Base-by-base conservation (phyloP, 2,113 vertebrate genomes). In the Phocoena sinus region DNA sequence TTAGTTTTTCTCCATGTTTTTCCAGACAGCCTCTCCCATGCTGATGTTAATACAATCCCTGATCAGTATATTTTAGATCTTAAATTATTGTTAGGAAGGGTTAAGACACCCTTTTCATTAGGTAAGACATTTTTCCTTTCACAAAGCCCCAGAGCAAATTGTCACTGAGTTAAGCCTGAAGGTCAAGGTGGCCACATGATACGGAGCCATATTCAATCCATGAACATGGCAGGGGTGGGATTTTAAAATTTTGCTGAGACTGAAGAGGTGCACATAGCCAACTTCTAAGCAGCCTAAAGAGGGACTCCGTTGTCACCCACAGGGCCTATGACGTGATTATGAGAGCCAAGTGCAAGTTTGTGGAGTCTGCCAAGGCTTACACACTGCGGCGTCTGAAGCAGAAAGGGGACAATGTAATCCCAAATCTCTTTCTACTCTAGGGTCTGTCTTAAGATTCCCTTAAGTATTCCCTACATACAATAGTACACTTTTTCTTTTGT, bases 101-200 rank as follows among this genome's bases (percentile, higher is more conserved):
- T 94, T 53, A 97, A 95, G 31, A 73, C 31, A 62, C 86, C 26
- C 38, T 89, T 95, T 91, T 67, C 79, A 14, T 85, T 62, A 25
- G 20, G 5, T 36, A 80, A 91, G 23, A 26, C 7, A 50, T 18
- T 73, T 83, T 89, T 89, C 44, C 60, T 86, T 58, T 94, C 31
- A 63, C 12, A 70, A 50, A 92, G 25, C 17, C 38, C 21, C 58
- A 58, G 58, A 89, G 65, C 50, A 73, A 60, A 80, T 3, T 80
- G 63, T 47, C 13, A 85, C 56, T 71, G 17, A 77, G 60, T 82
- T 63, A 92, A 87, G 70, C 60, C 33, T 62, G 31, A 84, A 83
- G 63, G 53, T 53, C 20, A 20, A 76, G 44, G 50, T 68, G 65
- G 41, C 70, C 20, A 3, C 65, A 80, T 1, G 28, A 1, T 11